Evolutionary conservation across 2,797 vertebrate species (phyloP), one percentile per base, ranked within the genome.

Genomic region (Cossypha heuglini): DNA sequence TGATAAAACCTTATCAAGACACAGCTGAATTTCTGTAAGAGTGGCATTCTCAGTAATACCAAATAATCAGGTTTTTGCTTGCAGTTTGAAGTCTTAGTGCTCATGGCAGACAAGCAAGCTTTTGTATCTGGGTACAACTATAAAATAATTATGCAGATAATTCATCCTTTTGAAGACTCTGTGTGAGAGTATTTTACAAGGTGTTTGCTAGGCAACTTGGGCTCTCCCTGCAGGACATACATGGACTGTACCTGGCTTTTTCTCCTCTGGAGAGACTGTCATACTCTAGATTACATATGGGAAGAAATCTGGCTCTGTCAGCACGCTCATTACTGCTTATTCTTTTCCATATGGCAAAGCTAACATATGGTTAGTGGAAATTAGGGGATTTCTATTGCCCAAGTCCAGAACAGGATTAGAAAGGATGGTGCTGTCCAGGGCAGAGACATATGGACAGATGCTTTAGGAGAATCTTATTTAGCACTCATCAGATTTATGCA

Each of bases 281-380:
- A 57, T 67, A 37, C 16, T 78, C 26, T 62, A 54, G 58, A 75
- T 84, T 62, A 35, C 59, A 59, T 51, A 61, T 29, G 62, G 73
- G 67, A 76, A 84, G 28, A 45, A 81, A 67, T 63, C 69, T 81
- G 73, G 43, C 69, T 93, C 66, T 84, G 72, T 93, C 79, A 81
- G 62, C 38, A 18, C 82, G 84, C 57, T 86, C 85, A 92, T 93
- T 76, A 61, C 58, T 59, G 87, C 55, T 9, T 66, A 57, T 69
- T 88, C 93, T 77, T 90, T 94, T 75, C 89, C 87, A 90, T 94
- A 94, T 84, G 91, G 82, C 48, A 90, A 83, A 96, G 57, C 73
- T 93, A 90, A 90, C 68, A 58, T 83, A 91, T 16, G 76, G 79
- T 92, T 93, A 76, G 73, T 94, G 48, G 63, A 84, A 94, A 94